Evolutionary conservation across 2,797 vertebrate species (phyloP), one percentile per base, ranked within the genome.

Genomic region (Platyrinchus mystaceus): DNA sequence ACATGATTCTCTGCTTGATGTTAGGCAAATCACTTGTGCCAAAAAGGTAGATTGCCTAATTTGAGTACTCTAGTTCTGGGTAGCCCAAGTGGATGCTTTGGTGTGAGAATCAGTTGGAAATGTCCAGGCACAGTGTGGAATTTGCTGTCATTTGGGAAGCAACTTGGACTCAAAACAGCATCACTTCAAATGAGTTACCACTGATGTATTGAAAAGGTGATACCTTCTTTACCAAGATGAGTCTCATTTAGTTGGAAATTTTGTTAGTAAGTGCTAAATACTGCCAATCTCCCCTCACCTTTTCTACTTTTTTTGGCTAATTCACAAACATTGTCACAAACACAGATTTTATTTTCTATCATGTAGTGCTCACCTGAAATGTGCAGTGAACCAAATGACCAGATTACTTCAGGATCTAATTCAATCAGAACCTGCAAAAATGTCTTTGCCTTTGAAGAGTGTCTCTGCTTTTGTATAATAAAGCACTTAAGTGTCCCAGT

Each of bases 401-500:
- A 30, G 46, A 76, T 85, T 92, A 81, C 58, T 64, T 84, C 64
- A 81, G 55, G 67, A 93, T 60, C 78, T 63, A 88, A 60, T 66
- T 94, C 67, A 77, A 34, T 87, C 66, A 91, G 32, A 71, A 22
- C 50, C 41, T 37, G 43, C 36, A 91, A 85, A 93, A 78, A 24
- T 0, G 4, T 39, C 47, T 95, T 83, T 73, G 78, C 87, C 90
- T 93, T 89, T 95, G 58, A 95, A 91, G 43, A 69, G 86, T 69
- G 23, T 69, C 75, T 67, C 66, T 84, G 50, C 71, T 87, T 91
- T 87, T 88, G 85, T 93, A 80, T 79, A 92, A 95, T 70, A 84
- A 93, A 93, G 58, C 63, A 89, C 44, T 95, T 74, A 71, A 71
- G 37, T 78, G 41, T 91, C 78, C 36, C 70, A 84, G 30, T 41